Evolutionary conservation across 2,797 vertebrate genomes (phyloP).

Genomic region (Falco naumanni): DNA sequence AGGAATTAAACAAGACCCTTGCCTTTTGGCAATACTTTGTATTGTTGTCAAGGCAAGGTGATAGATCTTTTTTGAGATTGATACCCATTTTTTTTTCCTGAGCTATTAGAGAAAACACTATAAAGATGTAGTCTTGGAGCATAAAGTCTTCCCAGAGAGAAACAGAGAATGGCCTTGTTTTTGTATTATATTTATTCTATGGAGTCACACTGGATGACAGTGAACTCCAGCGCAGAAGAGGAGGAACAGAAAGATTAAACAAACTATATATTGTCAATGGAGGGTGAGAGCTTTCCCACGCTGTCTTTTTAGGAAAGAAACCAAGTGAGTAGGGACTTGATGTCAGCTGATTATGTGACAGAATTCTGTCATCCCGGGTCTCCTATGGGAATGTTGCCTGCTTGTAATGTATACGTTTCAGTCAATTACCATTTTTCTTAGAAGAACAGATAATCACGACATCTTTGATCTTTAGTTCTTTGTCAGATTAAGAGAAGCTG

Average conservation of each 20-base stretch:
- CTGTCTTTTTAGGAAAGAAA: neutral
- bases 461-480: slow-evolving; percentile 4
- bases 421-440: neutral
- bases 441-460: neutral
- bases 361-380: neutral
- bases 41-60: neutral
- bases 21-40: neutral
- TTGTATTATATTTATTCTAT: neutral
- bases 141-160: neutral
- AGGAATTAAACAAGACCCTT: neutral
- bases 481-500: neutral
- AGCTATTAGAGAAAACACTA: neutral
- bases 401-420: neutral
- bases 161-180: neutral
- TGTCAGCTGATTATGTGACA: neutral
- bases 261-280: neutral
- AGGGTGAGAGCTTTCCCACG: neutral
- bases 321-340: neutral
- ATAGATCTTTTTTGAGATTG: neutral
- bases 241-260: neutral
- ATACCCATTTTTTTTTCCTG: neutral
- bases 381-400: neutral
- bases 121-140: neutral
- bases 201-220: neutral
- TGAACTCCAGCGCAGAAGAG: neutral